Evolutionary conservation across 2,888 invertebrate genomes (phyloP), one percentile per base, ranked within the genome.

Genomic region (Eutolmus rufibarbis): DNA sequence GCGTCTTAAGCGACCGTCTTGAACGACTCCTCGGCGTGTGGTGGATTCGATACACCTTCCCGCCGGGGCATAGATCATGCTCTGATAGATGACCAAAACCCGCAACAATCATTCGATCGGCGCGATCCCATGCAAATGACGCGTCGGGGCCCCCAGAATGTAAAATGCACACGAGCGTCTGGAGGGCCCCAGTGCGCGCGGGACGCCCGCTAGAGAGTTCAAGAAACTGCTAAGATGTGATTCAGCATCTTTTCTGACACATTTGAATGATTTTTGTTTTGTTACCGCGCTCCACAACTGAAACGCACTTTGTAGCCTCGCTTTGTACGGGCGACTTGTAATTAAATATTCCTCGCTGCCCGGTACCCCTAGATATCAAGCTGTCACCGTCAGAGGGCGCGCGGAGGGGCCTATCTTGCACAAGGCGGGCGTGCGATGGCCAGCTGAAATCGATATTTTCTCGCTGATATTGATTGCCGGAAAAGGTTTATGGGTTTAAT

Each of bases 141-240:
- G 82, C 37, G 66, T 82, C 34, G 34, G 34, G 12, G 28, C 66
- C 66, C 66, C 66, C 19, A 66, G 66, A 66, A 66, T 46, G 28
- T 28, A 66, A 66, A 66, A 66, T 66, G 66, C 66, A 66, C 66
- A 66, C 66, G 66, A 66, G 9, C 19, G 43, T 46, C 43, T 66
- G 2, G 28, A 19, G 66, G 28, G 57, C 57, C 28, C 79, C 37
- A 56, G 37, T 82, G 82, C 37, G 57, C 34, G 56, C 19, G 40
- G 57, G 57, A 57, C 66, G 66, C 66, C 66, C 57, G 66, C 57
- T 19, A 57, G 14, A 46, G 81, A 87, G 87, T 87, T 87, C 87
- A 87, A 87, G 74, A 87, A 87, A 87, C 87, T 87, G 46, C 31
- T 81, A 66, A 82, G 37, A 51, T 57, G 46, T 87, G 87, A 87